Evolutionary conservation across 2,113 vertebrate genomes (phyloP).

Genomic region (Rhegmatorhina hoffmannsi): DNA sequence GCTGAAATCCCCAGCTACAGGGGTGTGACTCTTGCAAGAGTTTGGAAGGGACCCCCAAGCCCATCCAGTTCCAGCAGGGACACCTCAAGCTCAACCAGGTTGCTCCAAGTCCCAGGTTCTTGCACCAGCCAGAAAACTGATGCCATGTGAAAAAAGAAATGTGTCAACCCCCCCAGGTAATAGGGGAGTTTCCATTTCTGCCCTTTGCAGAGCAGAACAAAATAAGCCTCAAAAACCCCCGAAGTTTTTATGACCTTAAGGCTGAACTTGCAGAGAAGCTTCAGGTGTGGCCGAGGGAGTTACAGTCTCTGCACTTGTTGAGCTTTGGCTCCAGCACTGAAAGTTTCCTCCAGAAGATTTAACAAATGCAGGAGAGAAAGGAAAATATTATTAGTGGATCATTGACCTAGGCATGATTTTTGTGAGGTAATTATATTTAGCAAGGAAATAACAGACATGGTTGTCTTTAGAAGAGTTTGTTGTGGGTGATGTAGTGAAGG

Average conservation of each 20-base stretch:
- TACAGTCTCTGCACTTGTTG: neutral
- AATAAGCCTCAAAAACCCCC: neutral
- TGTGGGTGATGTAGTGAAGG: neutral
- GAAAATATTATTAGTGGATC: neutral
- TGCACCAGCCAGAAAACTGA: neutral
- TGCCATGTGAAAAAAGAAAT: accelerated
- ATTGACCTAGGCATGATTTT: neutral
- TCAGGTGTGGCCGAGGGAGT: neutral
- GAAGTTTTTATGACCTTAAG: neutral
- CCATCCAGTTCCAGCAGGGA: neutral
- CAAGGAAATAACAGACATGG: neutral
- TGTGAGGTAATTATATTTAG: neutral
- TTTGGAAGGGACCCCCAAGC: neutral
- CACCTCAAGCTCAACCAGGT: accelerated
- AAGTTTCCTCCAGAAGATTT: neutral
- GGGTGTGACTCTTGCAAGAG: neutral
- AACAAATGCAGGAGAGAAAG: neutral
- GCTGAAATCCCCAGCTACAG: neutral
- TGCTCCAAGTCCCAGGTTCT: neutral
- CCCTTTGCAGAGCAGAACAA: neutral
- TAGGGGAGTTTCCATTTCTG: neutral
- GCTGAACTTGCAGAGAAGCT: neutral
- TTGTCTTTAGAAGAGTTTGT: neutral
- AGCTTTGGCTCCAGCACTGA: neutral
- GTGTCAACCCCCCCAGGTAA: neutral